Evolutionary conservation across 2,797 vertebrate genomes (phyloP).

Genomic region (Ptychadena robeensis): DNA sequence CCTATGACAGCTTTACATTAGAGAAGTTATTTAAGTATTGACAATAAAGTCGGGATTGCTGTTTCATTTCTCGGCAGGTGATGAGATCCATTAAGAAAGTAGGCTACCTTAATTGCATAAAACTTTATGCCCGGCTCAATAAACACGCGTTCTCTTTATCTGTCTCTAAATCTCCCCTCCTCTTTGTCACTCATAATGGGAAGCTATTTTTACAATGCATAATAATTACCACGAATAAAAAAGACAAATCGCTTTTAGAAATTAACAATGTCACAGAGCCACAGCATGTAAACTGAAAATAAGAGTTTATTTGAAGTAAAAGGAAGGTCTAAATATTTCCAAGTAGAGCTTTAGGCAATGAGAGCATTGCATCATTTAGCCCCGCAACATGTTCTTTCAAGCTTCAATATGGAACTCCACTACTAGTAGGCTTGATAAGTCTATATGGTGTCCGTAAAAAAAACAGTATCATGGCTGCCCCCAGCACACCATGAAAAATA

Average conservation of each 20-base stretch:
- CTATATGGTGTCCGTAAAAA: too few species aligned
- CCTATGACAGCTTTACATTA: slow-evolving; percentile 32
- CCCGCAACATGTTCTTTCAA: too few species aligned
- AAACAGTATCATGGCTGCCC: too few species aligned
- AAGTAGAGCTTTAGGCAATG: background rate
- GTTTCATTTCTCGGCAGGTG: slow-evolving; percentile 39
- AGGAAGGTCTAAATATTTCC: background rate
- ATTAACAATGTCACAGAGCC: slow-evolving; percentile 2
- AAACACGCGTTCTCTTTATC: slow-evolving; percentile 42
- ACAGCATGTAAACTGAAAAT: background rate
- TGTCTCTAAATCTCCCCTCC: slow-evolving; percentile 22
- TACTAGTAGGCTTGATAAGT: too few species aligned
- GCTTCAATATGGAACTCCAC: too few species aligned
- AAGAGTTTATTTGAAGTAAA: background rate
- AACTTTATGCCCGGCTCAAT: slow-evolving; percentile 32
- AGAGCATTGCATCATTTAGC: too few species aligned
- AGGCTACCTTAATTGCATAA: slow-evolving; percentile 40
- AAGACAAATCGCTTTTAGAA: slow-evolving; percentile 17
- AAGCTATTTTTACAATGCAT: slow-evolving; percentile 33
- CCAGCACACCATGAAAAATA: too few species aligned
- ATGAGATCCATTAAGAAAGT: slow-evolving; percentile 41
- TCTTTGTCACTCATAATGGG: slow-evolving; percentile 30
- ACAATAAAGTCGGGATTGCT: slow-evolving; percentile 34
- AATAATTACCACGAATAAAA: slow-evolving; percentile 41
- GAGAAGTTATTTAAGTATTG: slow-evolving; percentile 34